Base-by-base conservation (phyloP, 2,888 invertebrate genomes). In the Erebia aethiops region DNA sequence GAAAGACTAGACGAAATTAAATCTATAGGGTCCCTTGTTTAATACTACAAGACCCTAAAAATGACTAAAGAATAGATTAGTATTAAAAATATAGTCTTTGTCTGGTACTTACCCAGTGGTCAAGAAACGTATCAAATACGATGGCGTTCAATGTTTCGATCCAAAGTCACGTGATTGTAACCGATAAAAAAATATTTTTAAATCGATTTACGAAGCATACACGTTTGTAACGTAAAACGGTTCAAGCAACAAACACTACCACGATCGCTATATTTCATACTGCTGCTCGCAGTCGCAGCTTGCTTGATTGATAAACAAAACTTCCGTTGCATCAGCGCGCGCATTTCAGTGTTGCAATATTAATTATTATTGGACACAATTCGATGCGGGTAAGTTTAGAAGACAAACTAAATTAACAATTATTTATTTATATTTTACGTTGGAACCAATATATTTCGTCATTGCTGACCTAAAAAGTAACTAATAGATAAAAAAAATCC, bases 271-370 rank as follows among this genome's bases (percentile, higher is more conserved):
- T 81, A 77, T 84, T 75, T 74, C 76, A 74, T 75, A 74, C 75
- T 77, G 74, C 74, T 84, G 78, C 18, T 8, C 18, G 21, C 10
- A 7, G 21, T 2, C 18, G 21, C 18, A 8, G 18, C 35, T 65
- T 61, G 73, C 75, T 88, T 89, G 89, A 91, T 90, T 91, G 92
- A 90, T 92, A 92, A 92, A 92, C 92, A 92, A 90, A 91, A 89
- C 86, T 87, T 87, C 86, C 85, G 83, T 82, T 84, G 82, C 77
- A 77, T 85, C 87, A 88, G 90, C 92, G 92, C 92, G 92, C 92
- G 92, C 92, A 92, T 78, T 86, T 75, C 21, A 21, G 80, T 83
- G 82, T 82, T 89, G 84, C 88, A 77, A 41, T 46, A 14, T 1
- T 10, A 71, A 65, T 69, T 69, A 51, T 52, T 11, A 43, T 61